phyloP scores from a whole-genome alignment of 2,113 vertebrate genomes.

The Myotis yumanensis region DNA sequence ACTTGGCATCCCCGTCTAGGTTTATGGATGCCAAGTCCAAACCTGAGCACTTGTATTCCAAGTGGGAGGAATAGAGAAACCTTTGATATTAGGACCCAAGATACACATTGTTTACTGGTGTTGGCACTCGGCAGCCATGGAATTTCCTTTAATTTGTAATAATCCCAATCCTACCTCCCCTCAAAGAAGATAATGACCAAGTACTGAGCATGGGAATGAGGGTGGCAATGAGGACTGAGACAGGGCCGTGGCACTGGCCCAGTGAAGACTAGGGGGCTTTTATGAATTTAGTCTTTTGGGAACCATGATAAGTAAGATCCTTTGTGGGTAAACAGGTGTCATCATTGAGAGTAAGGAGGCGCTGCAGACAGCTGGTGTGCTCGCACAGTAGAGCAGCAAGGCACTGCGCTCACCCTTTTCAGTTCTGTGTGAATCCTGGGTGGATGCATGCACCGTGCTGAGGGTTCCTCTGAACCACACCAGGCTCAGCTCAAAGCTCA shows the following conservation, averaged over 20 bases:
- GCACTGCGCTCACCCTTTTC: no score
- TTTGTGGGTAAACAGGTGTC: not conserved
- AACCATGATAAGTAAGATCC: not conserved
- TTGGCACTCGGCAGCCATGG: not conserved
- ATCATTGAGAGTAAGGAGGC: not conserved
- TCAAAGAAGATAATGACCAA: not conserved
- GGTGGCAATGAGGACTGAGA: not conserved
- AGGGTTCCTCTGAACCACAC: not conserved
- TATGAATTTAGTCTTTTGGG: not conserved
- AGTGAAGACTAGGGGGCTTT: not conserved
- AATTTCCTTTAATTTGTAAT: not conserved
- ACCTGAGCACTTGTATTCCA: not conserved
- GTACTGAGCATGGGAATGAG: not conserved
- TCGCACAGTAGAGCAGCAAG: not conserved
- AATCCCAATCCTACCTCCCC: not conserved
- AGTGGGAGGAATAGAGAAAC: not conserved
- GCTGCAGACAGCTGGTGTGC: not conserved
- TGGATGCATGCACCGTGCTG: rapidly evolving
- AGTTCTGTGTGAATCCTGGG: not conserved
- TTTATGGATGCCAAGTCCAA: not conserved
- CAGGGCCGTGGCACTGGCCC: not conserved
- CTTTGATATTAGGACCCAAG: not conserved
- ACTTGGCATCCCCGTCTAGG: not conserved
- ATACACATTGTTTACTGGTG: not conserved
- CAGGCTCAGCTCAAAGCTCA: not conserved